Evolutionary conservation across 2,113 vertebrate species (phyloP).

Genomic region (Poeciliopsis turrubarensis): DNA sequence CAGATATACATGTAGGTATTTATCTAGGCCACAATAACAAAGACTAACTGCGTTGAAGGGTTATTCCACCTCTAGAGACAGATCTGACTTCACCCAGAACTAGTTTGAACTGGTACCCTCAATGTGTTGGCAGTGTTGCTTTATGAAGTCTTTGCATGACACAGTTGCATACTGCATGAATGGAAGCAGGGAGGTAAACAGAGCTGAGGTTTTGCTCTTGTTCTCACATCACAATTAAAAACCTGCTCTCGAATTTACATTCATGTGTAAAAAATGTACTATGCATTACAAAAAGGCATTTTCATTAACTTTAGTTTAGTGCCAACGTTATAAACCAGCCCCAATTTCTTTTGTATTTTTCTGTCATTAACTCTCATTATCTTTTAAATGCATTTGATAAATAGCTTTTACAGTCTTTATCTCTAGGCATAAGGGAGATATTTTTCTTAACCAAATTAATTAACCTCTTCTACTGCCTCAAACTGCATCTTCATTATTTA

Average conservation of each 20-base stretch:
- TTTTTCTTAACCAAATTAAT: not conserved
- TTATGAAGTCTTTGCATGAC: not conserved
- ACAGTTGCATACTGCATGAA: not conserved
- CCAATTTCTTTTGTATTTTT: no score
- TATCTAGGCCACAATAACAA: constrained; percentile 30
- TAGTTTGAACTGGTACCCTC: not conserved
- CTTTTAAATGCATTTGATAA: no score
- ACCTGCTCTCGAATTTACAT: not conserved
- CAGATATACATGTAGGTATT: constrained; percentile 3
- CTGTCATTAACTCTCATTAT: no score
- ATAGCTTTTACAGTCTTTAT: not conserved
- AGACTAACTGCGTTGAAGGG: not conserved
- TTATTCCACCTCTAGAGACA: constrained; percentile 13
- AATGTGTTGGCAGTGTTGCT: not conserved
- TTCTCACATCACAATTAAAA: not conserved
- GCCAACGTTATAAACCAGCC: no score
- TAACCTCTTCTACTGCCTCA: not conserved
- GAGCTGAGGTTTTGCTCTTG: not conserved
- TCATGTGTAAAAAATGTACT: not conserved
- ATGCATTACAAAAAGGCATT: not conserved
- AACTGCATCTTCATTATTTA: not conserved
- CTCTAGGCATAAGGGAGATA: no score
- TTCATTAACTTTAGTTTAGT: not conserved
- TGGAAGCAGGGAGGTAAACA: not conserved
- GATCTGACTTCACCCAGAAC: not conserved